Conservation (phyloP, 2,888 invertebrate species). For the Schrankia costaestrigalis region DNA sequence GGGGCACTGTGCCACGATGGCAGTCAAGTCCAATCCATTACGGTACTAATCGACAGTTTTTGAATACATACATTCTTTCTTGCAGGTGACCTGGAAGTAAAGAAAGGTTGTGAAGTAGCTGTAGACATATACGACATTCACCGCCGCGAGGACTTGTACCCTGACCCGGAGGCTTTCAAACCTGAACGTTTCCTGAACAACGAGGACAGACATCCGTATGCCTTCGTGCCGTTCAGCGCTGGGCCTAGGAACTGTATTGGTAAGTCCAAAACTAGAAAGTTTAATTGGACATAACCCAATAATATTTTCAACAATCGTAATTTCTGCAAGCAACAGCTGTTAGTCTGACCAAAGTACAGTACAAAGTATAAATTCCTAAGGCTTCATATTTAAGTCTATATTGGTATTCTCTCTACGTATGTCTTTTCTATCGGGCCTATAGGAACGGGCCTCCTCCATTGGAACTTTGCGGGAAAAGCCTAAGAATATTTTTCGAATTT, state of each 20-base stretch:
- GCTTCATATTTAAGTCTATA: too few relatives aligned
- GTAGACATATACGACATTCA: slow-evolving; percentile 83
- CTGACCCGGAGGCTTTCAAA: slow-evolving; percentile 84
- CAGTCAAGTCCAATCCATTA: too few relatives aligned
- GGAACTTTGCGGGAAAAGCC: too few relatives aligned
- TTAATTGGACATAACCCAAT: background rate
- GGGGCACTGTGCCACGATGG: too few relatives aligned
- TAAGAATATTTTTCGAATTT: too few relatives aligned
- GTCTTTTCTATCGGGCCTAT: too few relatives aligned
- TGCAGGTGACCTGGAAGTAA: slow-evolving; percentile 67
- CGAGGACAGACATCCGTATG: slow-evolving; percentile 78
- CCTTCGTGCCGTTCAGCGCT: slow-evolving; percentile 84
- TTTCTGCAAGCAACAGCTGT: background rate
- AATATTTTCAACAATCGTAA: background rate
- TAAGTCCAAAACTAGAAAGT: slow-evolving; percentile 31
- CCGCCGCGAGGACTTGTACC: slow-evolving; percentile 81
- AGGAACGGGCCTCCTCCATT: too few relatives aligned
- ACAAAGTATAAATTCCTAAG: background rate
- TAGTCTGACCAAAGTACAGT: background rate
- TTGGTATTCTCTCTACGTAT: too few relatives aligned
- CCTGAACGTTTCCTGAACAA: slow-evolving; percentile 82
- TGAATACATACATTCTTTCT: slow-evolving; percentile 3
- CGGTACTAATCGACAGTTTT: too few relatives aligned
- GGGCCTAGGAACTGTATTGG: slow-evolving; percentile 86
- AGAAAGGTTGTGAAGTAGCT: slow-evolving; percentile 66